These are phyloP conservation scores for Agrochola litura DNA, from an alignment of 2,888 invertebrate genomes.

Conservation along the genomic window DNA sequence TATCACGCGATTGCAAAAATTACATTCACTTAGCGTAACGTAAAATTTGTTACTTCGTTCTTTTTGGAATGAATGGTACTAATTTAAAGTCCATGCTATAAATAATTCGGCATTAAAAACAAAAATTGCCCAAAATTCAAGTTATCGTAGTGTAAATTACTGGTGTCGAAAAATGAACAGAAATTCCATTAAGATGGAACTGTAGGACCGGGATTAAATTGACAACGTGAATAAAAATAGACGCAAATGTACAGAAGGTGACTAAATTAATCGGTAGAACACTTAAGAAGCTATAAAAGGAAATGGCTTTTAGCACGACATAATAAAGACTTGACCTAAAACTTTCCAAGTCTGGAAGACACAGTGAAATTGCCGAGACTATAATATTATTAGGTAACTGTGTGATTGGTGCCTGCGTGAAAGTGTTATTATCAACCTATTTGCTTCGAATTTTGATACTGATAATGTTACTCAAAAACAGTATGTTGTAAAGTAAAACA, in stretches of 20 bases:
- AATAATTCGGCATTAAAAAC: no score
- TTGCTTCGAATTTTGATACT: neutral
- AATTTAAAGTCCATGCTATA: no score
- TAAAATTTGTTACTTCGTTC: no score
- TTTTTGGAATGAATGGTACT: no score
- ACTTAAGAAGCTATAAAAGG: slow-evolving; percentile 1
- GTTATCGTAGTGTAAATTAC: no score
- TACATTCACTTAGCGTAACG: no score
- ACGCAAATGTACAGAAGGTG: neutral
- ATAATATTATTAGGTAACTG: neutral
- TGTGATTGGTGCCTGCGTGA: no score
- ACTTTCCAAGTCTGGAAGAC: no score
- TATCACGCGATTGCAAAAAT: no score
- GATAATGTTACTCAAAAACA: neutral
- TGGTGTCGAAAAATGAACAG: no score
- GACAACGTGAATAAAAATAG: slow-evolving; percentile 2
- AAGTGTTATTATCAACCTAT: neutral
- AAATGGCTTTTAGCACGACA: neutral
- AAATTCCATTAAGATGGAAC: slow-evolving; percentile 5
- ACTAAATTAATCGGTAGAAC: slow-evolving; percentile 11
- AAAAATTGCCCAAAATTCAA: no score
- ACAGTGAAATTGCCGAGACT: neutral
- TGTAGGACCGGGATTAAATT: slow-evolving; percentile 1
- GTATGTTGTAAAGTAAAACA: neutral
- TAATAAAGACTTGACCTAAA: no score